Base-by-base conservation (phyloP, 2,113 vertebrate species). In the Collichthys lucidus region DNA sequence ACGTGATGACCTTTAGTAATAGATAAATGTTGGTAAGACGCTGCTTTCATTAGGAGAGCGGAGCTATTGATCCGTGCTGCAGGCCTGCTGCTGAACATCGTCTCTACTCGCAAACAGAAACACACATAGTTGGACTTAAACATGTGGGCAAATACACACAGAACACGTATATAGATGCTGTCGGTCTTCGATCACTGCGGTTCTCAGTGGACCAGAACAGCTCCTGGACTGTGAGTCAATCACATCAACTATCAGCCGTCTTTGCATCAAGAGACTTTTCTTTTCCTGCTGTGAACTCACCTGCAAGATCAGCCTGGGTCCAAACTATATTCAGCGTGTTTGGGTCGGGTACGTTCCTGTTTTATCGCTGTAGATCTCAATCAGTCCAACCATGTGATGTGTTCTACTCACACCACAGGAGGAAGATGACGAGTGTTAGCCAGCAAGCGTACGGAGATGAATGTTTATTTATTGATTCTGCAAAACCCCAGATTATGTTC, bases 1-100 rank as follows among this genome's bases (percentile, higher is more conserved):
- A 86, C 74, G 53, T 24, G 42, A 68, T 78, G 89, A 85, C 86
- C 88, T 86, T 89, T 82, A 77, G 76, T 44, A 6, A 64, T 4
- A 76, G 73, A 91, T 79, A 62, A 84, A 82, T 88, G 47, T 77
- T 67, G 50, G 61, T 0, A 7, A 64, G 82, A 44, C 61, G 0
- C 14, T 26, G 59, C 67, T 79, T 82, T 80, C 79, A 82, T 82
- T 59, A 79, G 57, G 40, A 72, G 49, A 35, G 74, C 16, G 74
- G 8, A 52, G 76, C 46, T 49, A 80, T 79, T 17, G 74, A 84
- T 88, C 59, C 11, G 5, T 73, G n/a, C 4, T 69, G 65, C 57
- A 62, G 68, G 66, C 62, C 64, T n/a, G 47, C 44, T 55, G 76
- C 71, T 74, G 47, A 67, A 71, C 50, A 26, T 31, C 17, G 26